phyloP scores from a whole-genome alignment of 2,888 invertebrate species.

The Unio delphinus region DNA sequence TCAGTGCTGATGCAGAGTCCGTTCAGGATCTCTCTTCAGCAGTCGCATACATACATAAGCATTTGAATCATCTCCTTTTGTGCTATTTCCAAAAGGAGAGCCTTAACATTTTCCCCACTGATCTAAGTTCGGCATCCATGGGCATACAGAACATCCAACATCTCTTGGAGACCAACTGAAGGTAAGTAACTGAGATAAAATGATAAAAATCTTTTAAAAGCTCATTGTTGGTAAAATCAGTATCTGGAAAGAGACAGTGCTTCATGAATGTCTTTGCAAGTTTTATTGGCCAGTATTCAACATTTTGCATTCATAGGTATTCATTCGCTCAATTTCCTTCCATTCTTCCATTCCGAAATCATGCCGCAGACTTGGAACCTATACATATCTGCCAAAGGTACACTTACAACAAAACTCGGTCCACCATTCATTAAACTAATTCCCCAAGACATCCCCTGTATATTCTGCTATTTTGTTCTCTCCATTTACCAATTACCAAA shows the following conservation, averaged over 20 bases:
- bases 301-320: background rate
- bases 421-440: too few relatives aligned
- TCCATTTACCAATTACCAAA: too few relatives aligned
- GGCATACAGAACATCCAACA: background rate
- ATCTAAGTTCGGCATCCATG: background rate
- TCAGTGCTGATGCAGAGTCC: too few relatives aligned
- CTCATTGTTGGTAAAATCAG: background rate
- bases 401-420: too few relatives aligned
- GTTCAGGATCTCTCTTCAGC: too few relatives aligned
- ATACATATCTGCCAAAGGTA: too few relatives aligned
- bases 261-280: background rate
- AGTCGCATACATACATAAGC: too few relatives aligned
- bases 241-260: constrained; percentile 1
- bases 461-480: too few relatives aligned
- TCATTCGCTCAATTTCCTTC: background rate
- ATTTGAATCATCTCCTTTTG: too few relatives aligned
- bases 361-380: background rate
- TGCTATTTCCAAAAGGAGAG: constrained; percentile 1
- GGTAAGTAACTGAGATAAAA: background rate
- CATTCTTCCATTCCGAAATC: background rate
- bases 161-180: background rate
- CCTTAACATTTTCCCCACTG: background rate
- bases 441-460: too few relatives aligned
- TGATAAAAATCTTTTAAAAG: background rate
- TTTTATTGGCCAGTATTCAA: background rate